phyloP scores from a whole-genome alignment of 2,888 invertebrate species.

The Sinotaia quadrata region DNA sequence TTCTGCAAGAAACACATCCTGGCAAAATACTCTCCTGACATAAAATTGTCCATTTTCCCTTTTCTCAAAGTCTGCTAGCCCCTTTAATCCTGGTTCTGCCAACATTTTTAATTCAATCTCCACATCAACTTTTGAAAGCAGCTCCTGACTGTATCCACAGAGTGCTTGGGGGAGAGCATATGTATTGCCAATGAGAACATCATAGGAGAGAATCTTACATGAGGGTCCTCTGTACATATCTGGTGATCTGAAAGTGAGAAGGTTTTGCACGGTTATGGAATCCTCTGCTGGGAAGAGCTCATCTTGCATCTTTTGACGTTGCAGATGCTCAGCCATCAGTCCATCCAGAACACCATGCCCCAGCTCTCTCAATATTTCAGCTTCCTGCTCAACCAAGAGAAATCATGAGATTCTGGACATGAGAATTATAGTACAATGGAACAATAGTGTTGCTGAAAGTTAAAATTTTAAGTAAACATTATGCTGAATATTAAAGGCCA shows the following conservation, averaged over 20 bases:
- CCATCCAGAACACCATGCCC: constrained; percentile 38
- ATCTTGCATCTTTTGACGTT: constrained; percentile 25
- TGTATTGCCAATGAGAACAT: constrained; percentile 45
- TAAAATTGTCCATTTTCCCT: not conserved
- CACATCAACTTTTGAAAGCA: constrained; percentile 17
- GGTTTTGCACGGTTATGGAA: constrained; percentile 43
- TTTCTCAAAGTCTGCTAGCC: not conserved
- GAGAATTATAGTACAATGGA: too few relatives aligned
- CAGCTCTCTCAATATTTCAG: constrained; percentile 35
- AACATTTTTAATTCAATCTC: constrained; percentile 10
- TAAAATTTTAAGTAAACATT: too few relatives aligned
- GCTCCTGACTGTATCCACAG: constrained; percentile 9
- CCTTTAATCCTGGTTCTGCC: not conserved
- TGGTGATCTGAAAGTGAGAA: constrained; percentile 33
- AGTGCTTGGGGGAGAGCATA: constrained; percentile 15
- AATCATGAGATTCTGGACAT: too few relatives aligned
- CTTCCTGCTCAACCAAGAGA: constrained; percentile 37
- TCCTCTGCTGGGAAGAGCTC: constrained; percentile 45
- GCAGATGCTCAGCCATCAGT: constrained; percentile 39
- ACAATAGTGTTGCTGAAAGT: too few relatives aligned
- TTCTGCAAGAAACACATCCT: not conserved
- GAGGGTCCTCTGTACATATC: constrained; percentile 40
- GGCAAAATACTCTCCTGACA: constrained; percentile 3
- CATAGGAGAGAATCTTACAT: constrained; percentile 44
- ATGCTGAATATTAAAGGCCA: too few relatives aligned